Evolutionary conservation across 1,140 invertebrate genomes (phyloP).

Genomic region (Pseudomyrmex gracilis): DNA sequence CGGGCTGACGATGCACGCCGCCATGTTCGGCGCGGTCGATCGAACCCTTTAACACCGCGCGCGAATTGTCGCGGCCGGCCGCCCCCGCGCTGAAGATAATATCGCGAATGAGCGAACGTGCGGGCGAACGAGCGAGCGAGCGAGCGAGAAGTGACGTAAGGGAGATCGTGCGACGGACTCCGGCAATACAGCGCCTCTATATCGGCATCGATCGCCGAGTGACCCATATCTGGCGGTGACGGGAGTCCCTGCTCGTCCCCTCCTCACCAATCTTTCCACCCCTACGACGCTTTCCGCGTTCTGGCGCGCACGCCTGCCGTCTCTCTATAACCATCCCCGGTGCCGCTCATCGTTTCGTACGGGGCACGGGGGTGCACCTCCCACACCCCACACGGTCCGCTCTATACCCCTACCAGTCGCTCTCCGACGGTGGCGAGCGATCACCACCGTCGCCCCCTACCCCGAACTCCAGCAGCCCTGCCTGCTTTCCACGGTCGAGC

Average conservation of each 20-base stretch:
- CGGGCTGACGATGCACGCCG: constrained; percentile 20
- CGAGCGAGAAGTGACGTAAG: constrained; percentile 59
- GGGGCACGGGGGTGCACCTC: constrained; percentile 42
- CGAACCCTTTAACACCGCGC: constrained; percentile 29
- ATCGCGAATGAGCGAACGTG: constrained; percentile 19
- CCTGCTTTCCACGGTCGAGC: constrained; percentile 78
- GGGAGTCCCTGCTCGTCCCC: constrained; percentile 71
- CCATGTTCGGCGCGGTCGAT: constrained; percentile 57
- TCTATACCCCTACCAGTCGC: constrained; percentile 44
- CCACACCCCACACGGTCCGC: constrained; percentile 31
- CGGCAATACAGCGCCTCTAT: constrained; percentile 71
- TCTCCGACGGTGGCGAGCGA: constrained; percentile 51
- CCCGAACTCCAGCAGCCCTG: constrained; percentile 72
- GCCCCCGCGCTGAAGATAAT: constrained; percentile 34
- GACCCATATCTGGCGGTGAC: constrained; percentile 84
- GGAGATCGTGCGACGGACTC: constrained; percentile 66
- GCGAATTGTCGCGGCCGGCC: background rate
- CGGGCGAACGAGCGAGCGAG: background rate
- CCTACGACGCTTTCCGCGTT: constrained; percentile 44
- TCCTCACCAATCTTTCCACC: constrained; percentile 42
- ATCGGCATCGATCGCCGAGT: constrained; percentile 84
- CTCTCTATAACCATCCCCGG: constrained; percentile 25
- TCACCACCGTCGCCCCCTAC: constrained; percentile 64
- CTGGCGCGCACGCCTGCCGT: constrained; percentile 49
- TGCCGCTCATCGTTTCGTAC: constrained; percentile 27